Evolutionary conservation across 2,113 vertebrate genomes (phyloP), one percentile per base, ranked within the genome.

Genomic region (Sterrhoptilus dennistouni): DNA sequence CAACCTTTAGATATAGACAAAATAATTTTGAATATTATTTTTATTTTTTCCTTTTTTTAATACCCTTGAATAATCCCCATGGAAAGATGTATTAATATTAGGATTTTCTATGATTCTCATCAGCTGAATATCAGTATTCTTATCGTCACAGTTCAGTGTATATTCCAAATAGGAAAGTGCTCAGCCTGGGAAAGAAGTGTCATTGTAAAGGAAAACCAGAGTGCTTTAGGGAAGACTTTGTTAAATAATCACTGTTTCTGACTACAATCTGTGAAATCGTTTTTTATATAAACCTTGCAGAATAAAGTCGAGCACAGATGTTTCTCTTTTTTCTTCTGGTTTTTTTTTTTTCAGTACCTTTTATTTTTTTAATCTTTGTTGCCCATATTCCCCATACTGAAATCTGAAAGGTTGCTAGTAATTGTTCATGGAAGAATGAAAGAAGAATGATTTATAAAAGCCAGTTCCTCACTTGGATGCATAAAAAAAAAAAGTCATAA

Each of bases 201-300:
- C 50, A 42, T 40, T 78, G 80, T 81, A 76, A 87, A 91, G 63
- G 61, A 85, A 94, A 96, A 96, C 93, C 91, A 94, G 54, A 93
- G 21, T 87, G 84, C 94, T 95, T 91, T 85, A 61, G 87, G 70
- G 66, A 89, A 85, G 74, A 91, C 49, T 91, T 96, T 89, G 83
- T 87, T 89, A 89, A 82, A 83, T 82, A 95, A 93, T 93, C 81
- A 83, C 80, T 84, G 28, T 52, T 87, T 89, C 89, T 95, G 65
- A 82, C 59, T 87, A 59, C 61, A 94, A 57, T 84, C 65, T 87
- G 28, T 89, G 24, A 95, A 95, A 87, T 47, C 0, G 0, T 17
- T 50, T 91, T 95, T 94, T 40, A 38, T 31, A 68, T 35, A 65
- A 95, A 94, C 52, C 56, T 84, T 84, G 33, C 7, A 71, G 72